These are phyloP conservation scores for Gulo gulo DNA, from an alignment of 2,113 vertebrate species.

Conservation along the genomic window DNA sequence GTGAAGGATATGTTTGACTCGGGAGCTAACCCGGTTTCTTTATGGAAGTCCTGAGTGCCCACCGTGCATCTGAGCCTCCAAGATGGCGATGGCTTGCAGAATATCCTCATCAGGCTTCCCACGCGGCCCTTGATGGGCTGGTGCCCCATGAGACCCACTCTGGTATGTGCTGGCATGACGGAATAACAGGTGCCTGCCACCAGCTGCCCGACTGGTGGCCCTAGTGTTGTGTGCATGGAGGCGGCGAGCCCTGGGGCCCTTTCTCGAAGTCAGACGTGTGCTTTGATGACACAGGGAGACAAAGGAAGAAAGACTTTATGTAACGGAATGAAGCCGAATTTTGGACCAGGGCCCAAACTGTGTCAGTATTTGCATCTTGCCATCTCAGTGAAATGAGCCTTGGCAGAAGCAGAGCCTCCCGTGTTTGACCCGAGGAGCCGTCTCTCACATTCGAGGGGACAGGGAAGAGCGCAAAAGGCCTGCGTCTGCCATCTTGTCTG, in stretches of 20 bases:
- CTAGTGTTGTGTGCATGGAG: background rate
- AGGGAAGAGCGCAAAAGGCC: background rate
- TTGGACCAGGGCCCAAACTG: background rate
- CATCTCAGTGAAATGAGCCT: background rate
- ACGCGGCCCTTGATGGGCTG: background rate
- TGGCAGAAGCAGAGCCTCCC: background rate
- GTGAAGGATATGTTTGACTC: background rate
- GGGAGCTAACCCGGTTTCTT: background rate
- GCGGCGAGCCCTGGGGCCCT: background rate
- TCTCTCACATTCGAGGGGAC: background rate
- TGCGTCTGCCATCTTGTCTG: fast-evolving
- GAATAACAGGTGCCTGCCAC: background rate
- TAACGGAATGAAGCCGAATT: background rate
- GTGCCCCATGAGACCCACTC: background rate
- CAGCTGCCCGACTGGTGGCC: background rate
- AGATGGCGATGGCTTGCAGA: background rate
- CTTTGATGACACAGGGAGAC: background rate
- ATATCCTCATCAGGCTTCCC: background rate
- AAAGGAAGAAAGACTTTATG: background rate
- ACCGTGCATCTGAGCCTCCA: fast-evolving
- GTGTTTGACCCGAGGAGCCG: background rate
- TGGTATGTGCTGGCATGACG: background rate
- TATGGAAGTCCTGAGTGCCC: background rate
- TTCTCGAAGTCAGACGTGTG: background rate
- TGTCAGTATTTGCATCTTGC: background rate